A percentile compares a stretch with the other conserved stretches of the same genome.
These are phyloP conservation scores for Barnardius zonarius DNA, from an alignment of 2,113 vertebrate species.

Conservation along the genomic window DNA sequence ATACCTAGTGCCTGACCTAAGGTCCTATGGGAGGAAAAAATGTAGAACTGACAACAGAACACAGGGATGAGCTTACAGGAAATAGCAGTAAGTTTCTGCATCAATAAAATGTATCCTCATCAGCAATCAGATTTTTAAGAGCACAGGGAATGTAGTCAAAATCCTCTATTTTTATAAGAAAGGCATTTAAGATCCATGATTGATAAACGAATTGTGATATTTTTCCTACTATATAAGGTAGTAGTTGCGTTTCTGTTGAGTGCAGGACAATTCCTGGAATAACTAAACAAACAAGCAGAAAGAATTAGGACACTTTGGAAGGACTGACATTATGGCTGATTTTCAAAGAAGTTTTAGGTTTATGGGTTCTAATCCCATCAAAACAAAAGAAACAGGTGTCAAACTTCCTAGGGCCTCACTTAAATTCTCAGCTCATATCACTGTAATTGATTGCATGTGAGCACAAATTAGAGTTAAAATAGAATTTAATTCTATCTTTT, in stretches of 20 bases:
- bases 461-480: constrained; percentile 31
- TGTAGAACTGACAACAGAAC: not conserved
- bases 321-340: not conserved
- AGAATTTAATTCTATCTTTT: not conserved
- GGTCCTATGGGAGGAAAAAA: not conserved
- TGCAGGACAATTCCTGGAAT: not conserved
- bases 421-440: constrained; percentile 39
- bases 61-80: not conserved
- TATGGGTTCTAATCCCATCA: not conserved
- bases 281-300: not conserved
- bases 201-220: not conserved
- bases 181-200: not conserved
- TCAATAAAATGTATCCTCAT: not conserved
- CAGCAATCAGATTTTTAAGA: not conserved
- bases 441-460: constrained; percentile 28
- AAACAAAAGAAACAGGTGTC: constrained; percentile 28
- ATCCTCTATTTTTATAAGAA: not conserved
- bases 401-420: not conserved
- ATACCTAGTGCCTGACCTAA: not conserved
- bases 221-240: not conserved
- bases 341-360: constrained; percentile 22
- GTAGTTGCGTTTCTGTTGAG: not conserved
- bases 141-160: not conserved
- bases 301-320: not conserved
- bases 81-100: not conserved